Evolutionary conservation across 1,140 invertebrate genomes (phyloP).

Genomic region (Drosophila elegans): DNA sequence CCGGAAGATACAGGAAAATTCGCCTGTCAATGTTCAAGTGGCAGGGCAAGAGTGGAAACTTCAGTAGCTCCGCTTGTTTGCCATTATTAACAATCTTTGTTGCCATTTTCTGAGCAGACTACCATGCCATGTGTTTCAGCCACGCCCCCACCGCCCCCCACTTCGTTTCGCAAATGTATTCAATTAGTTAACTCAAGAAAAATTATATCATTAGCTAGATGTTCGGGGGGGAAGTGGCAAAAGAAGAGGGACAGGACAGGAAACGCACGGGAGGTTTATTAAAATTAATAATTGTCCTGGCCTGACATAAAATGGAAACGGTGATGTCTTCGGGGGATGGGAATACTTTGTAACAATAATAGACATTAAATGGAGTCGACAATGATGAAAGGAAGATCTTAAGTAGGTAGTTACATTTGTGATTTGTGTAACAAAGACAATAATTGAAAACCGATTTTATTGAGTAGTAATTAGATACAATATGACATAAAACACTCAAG

Average conservation of each 20-base stretch:
- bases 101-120: constrained; percentile 54
- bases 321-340: constrained; percentile 18
- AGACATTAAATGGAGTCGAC: constrained; percentile 32
- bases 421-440: background rate
- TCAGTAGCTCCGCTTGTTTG: constrained; percentile 75
- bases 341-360: constrained; percentile 27
- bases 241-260: background rate
- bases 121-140: constrained; percentile 68
- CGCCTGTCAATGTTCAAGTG: constrained; percentile 62
- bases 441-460: constrained; percentile 8
- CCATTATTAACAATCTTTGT: constrained; percentile 84
- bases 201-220: constrained; percentile 78
- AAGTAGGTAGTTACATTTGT: constrained; percentile 14
- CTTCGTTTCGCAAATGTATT: constrained; percentile 69
- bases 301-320: constrained; percentile 41
- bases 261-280: constrained; percentile 60
- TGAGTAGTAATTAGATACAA: background rate
- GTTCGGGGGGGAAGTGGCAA: background rate
- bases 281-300: constrained; percentile 78
- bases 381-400: constrained; percentile 18
- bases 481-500: background rate
- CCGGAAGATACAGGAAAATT: constrained; percentile 41
- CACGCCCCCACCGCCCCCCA: background rate
- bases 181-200: constrained; percentile 83
- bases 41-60: constrained; percentile 46